A percentile compares a stretch with the other conserved stretches of the same genome.
Conservation (phyloP, 2,888 invertebrate genomes). For the Gasteruption jaculator region DNA sequence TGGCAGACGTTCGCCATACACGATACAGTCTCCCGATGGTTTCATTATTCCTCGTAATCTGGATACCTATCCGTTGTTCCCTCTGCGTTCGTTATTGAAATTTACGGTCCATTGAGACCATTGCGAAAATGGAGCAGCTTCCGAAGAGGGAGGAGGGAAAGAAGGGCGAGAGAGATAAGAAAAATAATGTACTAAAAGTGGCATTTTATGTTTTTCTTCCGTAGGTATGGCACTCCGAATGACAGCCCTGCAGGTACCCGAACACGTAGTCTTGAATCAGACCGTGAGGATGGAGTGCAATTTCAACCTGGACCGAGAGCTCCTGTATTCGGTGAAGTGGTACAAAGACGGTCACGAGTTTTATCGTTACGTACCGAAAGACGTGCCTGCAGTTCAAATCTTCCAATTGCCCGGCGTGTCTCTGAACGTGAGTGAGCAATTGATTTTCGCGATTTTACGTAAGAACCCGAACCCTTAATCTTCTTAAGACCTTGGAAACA, state of each 20-base stretch:
- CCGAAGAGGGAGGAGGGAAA: constrained; percentile 5
- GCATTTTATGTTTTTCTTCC: constrained; percentile 1
- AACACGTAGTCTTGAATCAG: constrained; percentile 75
- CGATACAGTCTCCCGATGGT: too few species aligned
- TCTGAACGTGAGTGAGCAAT: constrained; percentile 86
- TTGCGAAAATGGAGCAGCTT: constrained; percentile 2
- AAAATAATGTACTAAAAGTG: constrained; percentile 15
- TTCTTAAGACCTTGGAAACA: too few species aligned
- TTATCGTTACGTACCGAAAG: constrained; percentile 80
- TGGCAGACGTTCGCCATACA: too few species aligned
- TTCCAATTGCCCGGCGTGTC: constrained; percentile 77
- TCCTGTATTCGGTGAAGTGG: constrained; percentile 86
- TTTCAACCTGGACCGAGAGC: constrained; percentile 78
- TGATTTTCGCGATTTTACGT: too few species aligned
- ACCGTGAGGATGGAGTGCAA: constrained; percentile 75
- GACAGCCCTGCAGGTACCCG: constrained; percentile 75
- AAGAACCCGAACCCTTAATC: too few species aligned
- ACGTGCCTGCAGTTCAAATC: constrained; percentile 74
- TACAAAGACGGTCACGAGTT: constrained; percentile 89
- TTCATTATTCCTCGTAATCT: too few species aligned
- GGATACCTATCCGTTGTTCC: too few species aligned
- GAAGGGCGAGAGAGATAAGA: neutral
- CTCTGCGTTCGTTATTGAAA: constrained; percentile 18
- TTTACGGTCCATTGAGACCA: constrained; percentile 1
- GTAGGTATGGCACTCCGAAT: constrained; percentile 61